Base-by-base conservation (phyloP, 2,113 vertebrate genomes). In the Mastomys natalensis region DNA sequence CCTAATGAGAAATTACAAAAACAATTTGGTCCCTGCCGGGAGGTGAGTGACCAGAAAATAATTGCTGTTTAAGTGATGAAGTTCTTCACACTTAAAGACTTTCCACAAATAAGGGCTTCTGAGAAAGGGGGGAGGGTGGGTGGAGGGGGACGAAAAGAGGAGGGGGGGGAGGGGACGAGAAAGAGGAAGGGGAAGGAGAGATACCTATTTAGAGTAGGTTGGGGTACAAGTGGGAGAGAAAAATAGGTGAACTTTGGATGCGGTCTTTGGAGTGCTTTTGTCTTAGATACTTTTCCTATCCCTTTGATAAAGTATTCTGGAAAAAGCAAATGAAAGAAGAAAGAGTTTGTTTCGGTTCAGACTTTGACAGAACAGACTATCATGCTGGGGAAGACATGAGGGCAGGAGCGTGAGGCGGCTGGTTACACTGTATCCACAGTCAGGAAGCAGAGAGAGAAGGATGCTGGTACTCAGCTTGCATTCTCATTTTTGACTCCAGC, bases 1-100 rank as follows among this genome's bases (percentile, higher is more conserved):
- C 82, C 68, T 95, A 78, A 90, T 70, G 86, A 91, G 93, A 91
- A 93, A 89, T 77, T 72, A 64, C 66, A 85, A 26, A 91, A 68
- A 80, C 51, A 40, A 53, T 80, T 80, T 86, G 62, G 68, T 55
- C 87, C 88, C 92, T 13, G 12, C 77, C 10, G 82, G n/a, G 53
- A 40, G 85, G 13, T 13, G 72, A 94, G 62, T 73, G 85, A 73
- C 95, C 81, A 66, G n/a, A 80, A 81, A 84, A 31, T 51, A 68
- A 53, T n/a, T 22, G 81, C 62, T 37, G 4, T 12, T 37, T 55
- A 2, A 2, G 77, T 85, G 43, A 58, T 62, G 16, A 48, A 68
- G 89, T 53, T 68, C 13, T 17, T 91, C 60, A 37, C 9, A 90
- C 34, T 22, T 11, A 17, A 7, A 40, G 64, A 37, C 62, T 55